phyloP scores from a whole-genome alignment of 2,888 invertebrate species.

The Cynaeus angustus region DNA sequence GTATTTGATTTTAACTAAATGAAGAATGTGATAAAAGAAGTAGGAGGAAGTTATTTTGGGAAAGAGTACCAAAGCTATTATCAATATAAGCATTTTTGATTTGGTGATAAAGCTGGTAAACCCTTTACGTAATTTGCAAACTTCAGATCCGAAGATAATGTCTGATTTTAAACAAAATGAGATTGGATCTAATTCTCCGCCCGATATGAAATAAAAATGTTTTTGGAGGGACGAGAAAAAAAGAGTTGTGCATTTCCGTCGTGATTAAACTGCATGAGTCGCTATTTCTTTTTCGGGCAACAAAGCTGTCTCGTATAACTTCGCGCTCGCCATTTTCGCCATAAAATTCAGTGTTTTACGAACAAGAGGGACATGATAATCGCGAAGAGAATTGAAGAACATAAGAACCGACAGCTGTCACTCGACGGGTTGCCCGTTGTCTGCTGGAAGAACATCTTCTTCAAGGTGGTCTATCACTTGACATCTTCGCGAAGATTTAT shows the following conservation, averaged over 20 bases:
- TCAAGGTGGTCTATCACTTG: constrained; percentile 64
- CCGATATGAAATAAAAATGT: no score
- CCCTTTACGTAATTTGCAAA: neutral
- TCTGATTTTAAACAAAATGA: neutral
- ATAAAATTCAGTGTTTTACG: constrained; percentile 51
- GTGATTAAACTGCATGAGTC: constrained; percentile 34
- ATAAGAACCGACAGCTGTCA: constrained; percentile 64
- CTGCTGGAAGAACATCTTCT: constrained; percentile 65
- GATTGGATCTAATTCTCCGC: no score
- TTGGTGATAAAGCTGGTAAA: neutral
- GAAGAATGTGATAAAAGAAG: neutral
- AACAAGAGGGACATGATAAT: constrained; percentile 40
- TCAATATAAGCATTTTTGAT: neutral
- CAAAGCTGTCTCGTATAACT: constrained; percentile 29
- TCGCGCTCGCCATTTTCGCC: constrained; percentile 43
- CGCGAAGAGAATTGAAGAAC: constrained; percentile 42
- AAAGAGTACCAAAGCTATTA: no score
- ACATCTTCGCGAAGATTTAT: constrained; percentile 54
- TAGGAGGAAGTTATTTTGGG: neutral
- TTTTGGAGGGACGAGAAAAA: neutral
- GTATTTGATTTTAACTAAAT: neutral
- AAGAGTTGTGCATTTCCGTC: constrained; percentile 8
- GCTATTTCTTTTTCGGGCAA: constrained; percentile 27
- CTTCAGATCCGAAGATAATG: neutral
- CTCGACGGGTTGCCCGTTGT: constrained; percentile 66